Conservation (phyloP, 2,113 vertebrate species). For the Peucedramus taeniatus region DNA sequence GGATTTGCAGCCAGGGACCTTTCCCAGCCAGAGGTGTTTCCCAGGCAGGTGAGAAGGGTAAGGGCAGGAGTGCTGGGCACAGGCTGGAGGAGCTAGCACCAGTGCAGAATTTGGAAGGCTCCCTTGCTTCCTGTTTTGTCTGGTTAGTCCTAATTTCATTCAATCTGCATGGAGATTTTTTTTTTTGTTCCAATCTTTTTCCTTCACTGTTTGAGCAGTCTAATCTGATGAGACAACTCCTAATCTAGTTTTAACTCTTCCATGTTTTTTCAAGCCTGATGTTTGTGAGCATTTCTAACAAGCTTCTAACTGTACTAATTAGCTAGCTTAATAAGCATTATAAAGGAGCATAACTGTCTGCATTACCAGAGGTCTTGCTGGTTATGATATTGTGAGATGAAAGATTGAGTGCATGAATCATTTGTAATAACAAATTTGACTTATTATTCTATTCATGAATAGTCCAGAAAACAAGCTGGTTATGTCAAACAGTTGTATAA, state of each 20-base stretch:
- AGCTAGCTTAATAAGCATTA: background rate
- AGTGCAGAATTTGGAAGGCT: background rate
- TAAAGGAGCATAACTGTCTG: background rate
- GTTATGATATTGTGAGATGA: background rate
- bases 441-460: background rate
- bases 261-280: background rate
- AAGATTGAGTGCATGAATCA: background rate
- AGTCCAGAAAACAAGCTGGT: background rate
- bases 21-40: background rate
- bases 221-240: background rate
- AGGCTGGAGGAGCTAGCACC: background rate
- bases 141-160: background rate
- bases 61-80: background rate
- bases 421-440: background rate
- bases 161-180: background rate
- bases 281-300: background rate
- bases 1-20: background rate
- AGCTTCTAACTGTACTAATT: background rate
- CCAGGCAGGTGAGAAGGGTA: background rate
- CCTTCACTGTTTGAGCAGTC: background rate
- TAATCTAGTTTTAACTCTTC: background rate
- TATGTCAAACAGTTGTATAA: background rate
- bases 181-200: background rate
- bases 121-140: background rate
- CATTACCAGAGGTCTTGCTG: background rate